These are phyloP conservation scores for Tolypeutes matacus DNA, from an alignment of 2,797 vertebrate genomes.

Conservation along the genomic window DNA sequence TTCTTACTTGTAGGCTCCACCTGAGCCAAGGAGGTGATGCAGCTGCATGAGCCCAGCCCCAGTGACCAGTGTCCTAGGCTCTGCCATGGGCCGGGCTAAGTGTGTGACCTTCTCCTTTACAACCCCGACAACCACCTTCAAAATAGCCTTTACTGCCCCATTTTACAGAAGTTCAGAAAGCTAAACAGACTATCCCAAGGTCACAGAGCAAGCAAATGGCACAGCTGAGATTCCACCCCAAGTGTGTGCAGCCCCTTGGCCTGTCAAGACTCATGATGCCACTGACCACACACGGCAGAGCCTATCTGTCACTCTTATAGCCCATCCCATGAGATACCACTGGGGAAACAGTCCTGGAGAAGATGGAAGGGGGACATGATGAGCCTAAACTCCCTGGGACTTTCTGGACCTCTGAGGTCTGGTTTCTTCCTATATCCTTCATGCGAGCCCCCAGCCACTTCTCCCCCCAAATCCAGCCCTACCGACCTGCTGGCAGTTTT, in stretches of 20 bases:
- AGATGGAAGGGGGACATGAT: neutral
- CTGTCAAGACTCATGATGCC: neutral
- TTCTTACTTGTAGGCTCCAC: neutral
- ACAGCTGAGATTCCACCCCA: neutral
- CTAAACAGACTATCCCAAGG: neutral
- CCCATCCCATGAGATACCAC: neutral
- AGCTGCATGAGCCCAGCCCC: neutral
- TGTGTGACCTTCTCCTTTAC: too few species aligned
- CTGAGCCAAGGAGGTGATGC: neutral
- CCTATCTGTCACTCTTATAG: neutral
- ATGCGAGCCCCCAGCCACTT: neutral
- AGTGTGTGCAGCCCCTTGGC: neutral
- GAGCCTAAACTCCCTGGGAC: neutral
- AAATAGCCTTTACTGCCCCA: neutral
- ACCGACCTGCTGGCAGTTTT: neutral
- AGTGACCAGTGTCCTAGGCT: neutral
- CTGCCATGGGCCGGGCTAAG: too few species aligned
- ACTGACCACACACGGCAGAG: neutral
- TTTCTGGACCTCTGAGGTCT: neutral
- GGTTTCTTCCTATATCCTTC: neutral
- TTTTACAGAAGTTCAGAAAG: neutral
- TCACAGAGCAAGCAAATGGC: accelerated
- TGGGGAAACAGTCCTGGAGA: neutral
- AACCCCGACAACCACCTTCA: too few species aligned
- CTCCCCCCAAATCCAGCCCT: neutral